Evolutionary conservation across 2,113 vertebrate species (phyloP).

Genomic region (Henicopernis longicauda): DNA sequence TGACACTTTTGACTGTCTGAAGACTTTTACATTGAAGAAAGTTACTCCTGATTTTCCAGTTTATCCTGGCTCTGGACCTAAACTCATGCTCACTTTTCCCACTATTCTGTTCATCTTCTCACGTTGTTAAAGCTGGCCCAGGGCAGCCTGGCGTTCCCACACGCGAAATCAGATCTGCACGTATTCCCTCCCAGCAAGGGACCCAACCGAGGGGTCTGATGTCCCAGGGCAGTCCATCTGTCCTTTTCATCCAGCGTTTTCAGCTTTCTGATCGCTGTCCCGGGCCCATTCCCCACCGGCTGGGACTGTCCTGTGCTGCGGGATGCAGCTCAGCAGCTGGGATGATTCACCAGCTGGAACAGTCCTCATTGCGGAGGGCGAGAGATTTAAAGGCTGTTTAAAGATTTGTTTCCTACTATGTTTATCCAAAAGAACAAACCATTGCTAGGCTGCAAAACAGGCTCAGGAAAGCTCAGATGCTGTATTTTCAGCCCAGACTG

Average conservation of each 20-base stretch:
- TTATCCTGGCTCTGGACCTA: not conserved
- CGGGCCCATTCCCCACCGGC: rapidly evolving
- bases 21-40: not conserved
- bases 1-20: not conserved
- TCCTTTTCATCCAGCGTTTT: not conserved
- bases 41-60: not conserved
- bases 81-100: not conserved
- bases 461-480: not conserved
- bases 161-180: not conserved
- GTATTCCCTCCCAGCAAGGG: rapidly evolving
- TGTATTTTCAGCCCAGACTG: not conserved
- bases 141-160: not conserved
- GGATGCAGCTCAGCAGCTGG: not conserved
- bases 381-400: constrained; percentile 14
- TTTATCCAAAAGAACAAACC: not conserved
- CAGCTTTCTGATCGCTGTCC: rapidly evolving
- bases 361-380: not conserved
- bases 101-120: not conserved
- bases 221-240: not conserved
- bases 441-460: not conserved
- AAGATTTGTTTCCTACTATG: not conserved
- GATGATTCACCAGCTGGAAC: not conserved
- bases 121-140: not conserved
- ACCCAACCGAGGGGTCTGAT: not conserved
- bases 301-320: not conserved